These are phyloP conservation scores for Neoaliturus tenellus DNA, from an alignment of 2,888 invertebrate species.

Conservation along the genomic window DNA sequence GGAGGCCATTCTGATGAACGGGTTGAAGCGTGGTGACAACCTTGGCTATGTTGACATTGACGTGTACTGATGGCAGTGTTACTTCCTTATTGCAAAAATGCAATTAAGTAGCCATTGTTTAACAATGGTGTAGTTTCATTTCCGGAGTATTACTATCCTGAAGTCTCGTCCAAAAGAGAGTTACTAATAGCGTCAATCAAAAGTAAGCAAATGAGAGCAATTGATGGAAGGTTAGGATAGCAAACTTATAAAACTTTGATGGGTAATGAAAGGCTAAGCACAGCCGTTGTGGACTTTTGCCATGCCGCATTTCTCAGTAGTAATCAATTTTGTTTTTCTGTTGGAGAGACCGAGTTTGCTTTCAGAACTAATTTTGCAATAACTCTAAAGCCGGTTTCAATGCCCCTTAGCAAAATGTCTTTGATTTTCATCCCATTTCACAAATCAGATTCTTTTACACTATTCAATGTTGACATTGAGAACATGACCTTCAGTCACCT, in stretches of 20 bases:
- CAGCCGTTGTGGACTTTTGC: neutral
- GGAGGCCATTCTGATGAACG: neutral
- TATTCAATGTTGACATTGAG: neutral
- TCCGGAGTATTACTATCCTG: neutral
- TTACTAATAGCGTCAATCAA: neutral
- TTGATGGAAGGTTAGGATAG: neutral
- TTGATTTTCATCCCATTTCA: neutral
- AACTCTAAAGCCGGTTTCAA: neutral
- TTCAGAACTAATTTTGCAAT: neutral
- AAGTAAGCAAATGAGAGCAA: neutral
- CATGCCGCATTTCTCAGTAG: neutral
- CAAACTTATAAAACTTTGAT: neutral
- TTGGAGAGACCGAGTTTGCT: neutral
- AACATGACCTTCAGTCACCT: neutral
- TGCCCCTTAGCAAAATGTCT: neutral
- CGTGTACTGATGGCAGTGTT: neutral
- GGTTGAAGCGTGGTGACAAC: neutral
- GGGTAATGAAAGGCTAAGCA: neutral
- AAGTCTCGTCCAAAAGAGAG: neutral
- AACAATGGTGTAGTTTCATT: neutral
- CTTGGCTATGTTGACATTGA: neutral
- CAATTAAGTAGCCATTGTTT: neutral
- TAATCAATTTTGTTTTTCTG: neutral
- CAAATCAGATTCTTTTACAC: neutral
- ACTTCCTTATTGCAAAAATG: neutral